phyloP scores from a whole-genome alignment of 2,888 invertebrate genomes.

The Argyresthia goedartella region DNA sequence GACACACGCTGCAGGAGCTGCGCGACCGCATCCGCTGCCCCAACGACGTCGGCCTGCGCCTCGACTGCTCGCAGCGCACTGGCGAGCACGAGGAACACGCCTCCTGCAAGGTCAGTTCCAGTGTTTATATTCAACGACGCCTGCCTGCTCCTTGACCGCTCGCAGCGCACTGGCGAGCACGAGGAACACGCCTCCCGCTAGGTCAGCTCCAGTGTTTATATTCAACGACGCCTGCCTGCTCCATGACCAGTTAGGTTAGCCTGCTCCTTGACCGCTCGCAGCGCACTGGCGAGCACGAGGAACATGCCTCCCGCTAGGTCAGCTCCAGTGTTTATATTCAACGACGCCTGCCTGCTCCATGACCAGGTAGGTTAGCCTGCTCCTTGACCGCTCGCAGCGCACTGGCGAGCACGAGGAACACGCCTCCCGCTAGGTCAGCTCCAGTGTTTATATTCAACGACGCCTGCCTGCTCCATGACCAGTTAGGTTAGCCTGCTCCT shows the following conservation, averaged over 20 bases:
- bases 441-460: no score
- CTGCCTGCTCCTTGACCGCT: background rate
- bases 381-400: no score
- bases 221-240: background rate
- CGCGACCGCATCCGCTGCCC: conserved; percentile 82
- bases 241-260: background rate
- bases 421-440: no score
- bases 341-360: no score
- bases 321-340: background rate
- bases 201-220: background rate
- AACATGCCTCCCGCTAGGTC: background rate
- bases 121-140: background rate
- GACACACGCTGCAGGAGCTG: conserved; percentile 77
- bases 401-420: no score
- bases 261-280: background rate
- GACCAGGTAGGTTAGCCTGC: no score
- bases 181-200: background rate
- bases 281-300: background rate
- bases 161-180: background rate
- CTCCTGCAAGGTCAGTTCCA: background rate
- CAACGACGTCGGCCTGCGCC: conserved; percentile 74
- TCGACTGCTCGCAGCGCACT: conserved; percentile 72
- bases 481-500: no score
- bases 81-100: conserved; percentile 13
- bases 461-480: no score